phyloP scores from a whole-genome alignment of 2,888 invertebrate genomes.

The Ischnus inquisitorius region DNA sequence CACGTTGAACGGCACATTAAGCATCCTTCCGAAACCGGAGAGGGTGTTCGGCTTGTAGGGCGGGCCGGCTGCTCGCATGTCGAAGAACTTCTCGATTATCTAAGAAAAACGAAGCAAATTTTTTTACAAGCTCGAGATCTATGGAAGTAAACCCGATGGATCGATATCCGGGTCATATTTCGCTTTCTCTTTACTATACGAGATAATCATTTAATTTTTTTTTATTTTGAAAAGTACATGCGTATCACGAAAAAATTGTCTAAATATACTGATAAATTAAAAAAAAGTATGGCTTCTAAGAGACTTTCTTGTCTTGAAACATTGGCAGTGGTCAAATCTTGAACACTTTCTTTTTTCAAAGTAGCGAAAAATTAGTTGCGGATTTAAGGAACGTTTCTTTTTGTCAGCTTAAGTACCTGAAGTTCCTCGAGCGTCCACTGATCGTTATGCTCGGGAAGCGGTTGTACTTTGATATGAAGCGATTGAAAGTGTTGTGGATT shows the following conservation, averaged over 20 bases:
- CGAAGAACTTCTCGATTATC: constrained; percentile 97
- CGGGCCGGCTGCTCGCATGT: constrained; percentile 94
- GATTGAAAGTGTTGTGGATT: constrained; percentile 96
- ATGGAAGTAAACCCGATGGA: too few relatives aligned
- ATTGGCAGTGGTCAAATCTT: too few relatives aligned
- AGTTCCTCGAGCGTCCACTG: constrained; percentile 95
- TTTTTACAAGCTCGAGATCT: too few relatives aligned
- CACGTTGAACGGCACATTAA: constrained; percentile 94
- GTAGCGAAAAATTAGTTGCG: too few relatives aligned
- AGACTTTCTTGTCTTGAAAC: too few relatives aligned
- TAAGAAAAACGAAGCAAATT: constrained; percentile 80
- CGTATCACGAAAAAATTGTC: too few relatives aligned
- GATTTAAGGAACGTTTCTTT: not conserved
- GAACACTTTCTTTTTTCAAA: too few relatives aligned
- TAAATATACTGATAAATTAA: too few relatives aligned
- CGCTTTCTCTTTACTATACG: too few relatives aligned
- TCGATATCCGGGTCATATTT: too few relatives aligned
- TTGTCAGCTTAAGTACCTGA: constrained; percentile 86
- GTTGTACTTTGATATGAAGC: constrained; percentile 93
- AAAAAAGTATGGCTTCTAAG: too few relatives aligned
- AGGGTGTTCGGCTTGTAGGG: constrained; percentile 97
- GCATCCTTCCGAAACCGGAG: constrained; percentile 93
- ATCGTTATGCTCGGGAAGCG: constrained; percentile 94
- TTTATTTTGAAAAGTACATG: too few relatives aligned
- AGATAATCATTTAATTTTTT: not conserved